A percentile compares a stretch with the other conserved stretches of the same genome.
phyloP scores from a whole-genome alignment of 2,797 vertebrate species.

The Anguilla megastoma region DNA sequence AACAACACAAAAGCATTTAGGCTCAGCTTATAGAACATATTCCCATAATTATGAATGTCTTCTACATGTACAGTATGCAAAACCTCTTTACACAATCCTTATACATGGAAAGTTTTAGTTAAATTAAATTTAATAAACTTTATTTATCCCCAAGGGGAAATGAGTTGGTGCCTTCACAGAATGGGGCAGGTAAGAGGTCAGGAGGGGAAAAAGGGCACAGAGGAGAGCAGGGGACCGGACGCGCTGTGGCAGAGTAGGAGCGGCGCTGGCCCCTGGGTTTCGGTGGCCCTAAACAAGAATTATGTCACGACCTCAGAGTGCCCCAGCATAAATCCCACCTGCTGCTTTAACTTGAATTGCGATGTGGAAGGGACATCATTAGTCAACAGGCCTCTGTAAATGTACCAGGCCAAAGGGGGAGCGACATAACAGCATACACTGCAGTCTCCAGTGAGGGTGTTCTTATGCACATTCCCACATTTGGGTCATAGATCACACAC shows the following conservation, averaged over 20 bases:
- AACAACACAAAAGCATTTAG: neutral
- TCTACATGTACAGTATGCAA: neutral
- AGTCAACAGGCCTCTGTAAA: slow-evolving; percentile 9
- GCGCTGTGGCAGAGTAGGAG: neutral
- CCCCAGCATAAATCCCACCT: neutral
- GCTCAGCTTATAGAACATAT: neutral
- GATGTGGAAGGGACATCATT: neutral
- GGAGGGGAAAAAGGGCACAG: neutral
- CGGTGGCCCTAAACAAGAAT: neutral
- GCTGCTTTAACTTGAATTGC: neutral
- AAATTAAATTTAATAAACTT: too few species aligned
- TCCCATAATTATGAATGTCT: neutral
- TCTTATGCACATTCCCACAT: slow-evolving; percentile 27
- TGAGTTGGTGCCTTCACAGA: too few species aligned
- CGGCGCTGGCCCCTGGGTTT: neutral
- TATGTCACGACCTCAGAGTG: neutral
- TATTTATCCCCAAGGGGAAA: too few species aligned
- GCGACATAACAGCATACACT: slow-evolving; percentile 18
- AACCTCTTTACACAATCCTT: neutral
- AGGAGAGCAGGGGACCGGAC: neutral
- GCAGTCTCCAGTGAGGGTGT: slow-evolving; percentile 29
- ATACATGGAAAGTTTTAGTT: neutral
- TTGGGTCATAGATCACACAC: slow-evolving; percentile 27
- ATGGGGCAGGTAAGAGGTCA: neutral
- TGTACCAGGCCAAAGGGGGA: slow-evolving; percentile 10